Evolutionary conservation across 2,113 vertebrate species (phyloP).

Genomic region (Rana temporaria): DNA sequence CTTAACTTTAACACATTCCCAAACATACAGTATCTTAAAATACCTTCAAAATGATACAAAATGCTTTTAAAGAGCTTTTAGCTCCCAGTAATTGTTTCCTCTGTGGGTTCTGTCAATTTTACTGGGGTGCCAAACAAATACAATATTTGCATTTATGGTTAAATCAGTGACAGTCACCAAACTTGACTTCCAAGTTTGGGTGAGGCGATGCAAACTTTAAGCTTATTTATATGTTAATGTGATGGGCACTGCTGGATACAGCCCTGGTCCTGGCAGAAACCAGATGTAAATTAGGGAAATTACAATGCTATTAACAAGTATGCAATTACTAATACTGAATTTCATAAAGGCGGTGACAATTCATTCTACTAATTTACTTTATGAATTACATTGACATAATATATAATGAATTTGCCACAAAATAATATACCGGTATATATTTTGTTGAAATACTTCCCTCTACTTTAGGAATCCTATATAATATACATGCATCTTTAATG

Average conservation of each 20-base stretch:
- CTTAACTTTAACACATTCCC: too few relatives aligned
- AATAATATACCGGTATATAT: not conserved
- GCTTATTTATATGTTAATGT: too few relatives aligned
- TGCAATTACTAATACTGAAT: not conserved
- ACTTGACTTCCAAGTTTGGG: too few relatives aligned
- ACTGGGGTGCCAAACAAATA: too few relatives aligned
- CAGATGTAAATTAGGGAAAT: constrained; percentile 22
- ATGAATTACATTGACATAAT: not conserved
- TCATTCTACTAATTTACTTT: not conserved
- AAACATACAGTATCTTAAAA: too few relatives aligned
- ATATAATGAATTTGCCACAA: not conserved
- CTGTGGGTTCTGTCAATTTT: too few relatives aligned
- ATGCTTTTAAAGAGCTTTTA: too few relatives aligned
- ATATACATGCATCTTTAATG: not conserved
- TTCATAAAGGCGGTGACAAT: not conserved
- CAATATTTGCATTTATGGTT: too few relatives aligned
- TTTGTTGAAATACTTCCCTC: not conserved
- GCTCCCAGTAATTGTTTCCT: too few relatives aligned
- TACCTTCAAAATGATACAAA: too few relatives aligned
- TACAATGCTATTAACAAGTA: not conserved
- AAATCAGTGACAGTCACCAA: too few relatives aligned
- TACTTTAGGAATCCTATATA: not conserved
- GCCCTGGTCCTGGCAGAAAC: constrained; percentile 1
- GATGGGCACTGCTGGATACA: not conserved
- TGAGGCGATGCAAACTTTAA: too few relatives aligned